Evolutionary conservation across 2,797 vertebrate species (phyloP).

Genomic region (Smutsia temminckii): DNA sequence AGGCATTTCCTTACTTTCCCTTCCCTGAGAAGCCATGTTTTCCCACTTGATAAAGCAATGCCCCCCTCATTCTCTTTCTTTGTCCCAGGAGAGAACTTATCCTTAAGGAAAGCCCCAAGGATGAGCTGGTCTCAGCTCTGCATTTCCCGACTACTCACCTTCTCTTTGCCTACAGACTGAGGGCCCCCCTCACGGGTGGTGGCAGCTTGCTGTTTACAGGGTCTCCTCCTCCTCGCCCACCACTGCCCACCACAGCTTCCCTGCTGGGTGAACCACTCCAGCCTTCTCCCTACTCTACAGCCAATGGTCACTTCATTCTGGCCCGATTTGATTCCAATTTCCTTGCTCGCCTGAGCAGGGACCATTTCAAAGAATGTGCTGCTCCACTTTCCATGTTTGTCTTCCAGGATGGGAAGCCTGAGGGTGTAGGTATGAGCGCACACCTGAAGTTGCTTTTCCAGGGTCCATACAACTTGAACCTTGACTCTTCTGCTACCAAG

Average conservation of each 20-base stretch:
- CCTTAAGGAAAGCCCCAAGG: background rate
- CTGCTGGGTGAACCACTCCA: background rate
- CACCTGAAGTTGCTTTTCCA: background rate
- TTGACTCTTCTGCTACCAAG: background rate
- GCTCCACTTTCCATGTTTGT: background rate
- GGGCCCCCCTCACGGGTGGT: background rate
- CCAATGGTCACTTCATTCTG: background rate
- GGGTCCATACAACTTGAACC: background rate
- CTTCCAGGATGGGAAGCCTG: background rate
- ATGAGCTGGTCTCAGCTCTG: background rate
- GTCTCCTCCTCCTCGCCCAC: background rate
- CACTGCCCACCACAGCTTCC: background rate
- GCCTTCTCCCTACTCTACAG: background rate
- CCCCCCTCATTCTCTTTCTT: background rate
- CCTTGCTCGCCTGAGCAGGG: background rate
- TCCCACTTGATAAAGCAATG: background rate
- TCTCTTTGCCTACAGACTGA: too few relatives aligned
- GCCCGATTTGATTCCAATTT: background rate
- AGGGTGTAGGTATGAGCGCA: background rate
- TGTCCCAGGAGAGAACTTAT: background rate
- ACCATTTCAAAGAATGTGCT: background rate
- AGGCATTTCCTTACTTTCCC: background rate
- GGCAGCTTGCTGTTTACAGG: background rate
- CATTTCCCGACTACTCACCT: background rate
- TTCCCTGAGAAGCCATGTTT: background rate